Evolutionary conservation across 2,113 vertebrate species (phyloP), one percentile per base, ranked within the genome.

Genomic region (Stigmatopora nigra): DNA sequence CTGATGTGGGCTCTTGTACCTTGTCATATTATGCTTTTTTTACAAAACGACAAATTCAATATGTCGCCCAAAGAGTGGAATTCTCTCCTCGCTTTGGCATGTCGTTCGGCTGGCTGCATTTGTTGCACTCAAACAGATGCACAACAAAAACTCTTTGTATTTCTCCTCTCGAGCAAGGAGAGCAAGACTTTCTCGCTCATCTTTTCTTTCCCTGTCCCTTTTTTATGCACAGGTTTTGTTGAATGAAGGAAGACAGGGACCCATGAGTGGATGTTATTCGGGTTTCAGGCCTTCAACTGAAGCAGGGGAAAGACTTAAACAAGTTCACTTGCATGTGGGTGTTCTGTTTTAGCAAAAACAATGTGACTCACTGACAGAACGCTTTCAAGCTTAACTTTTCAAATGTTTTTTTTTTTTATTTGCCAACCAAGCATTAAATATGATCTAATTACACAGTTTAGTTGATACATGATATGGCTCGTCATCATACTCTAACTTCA

Each of bases 241-340:
- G 76, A 70, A 69, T 78, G 67, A 77, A 75, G 62, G 63, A 69
- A 78, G 75, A 68, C 64, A 56, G 25, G 45, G 72, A 78, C 45
- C 68, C 58, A 63, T 76, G 64, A 82, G 78, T 75, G 69, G 67
- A 69, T 80, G 65, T 74, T 83, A 78, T 83, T 82, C 69, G 78
- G 65, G 71, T 73, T 83, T 82, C 69, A 77, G 65, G 71, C 74
- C 67, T 77, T 69, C 49, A 53, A 8, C 60, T 38, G 76, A 49
- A 38, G 22, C 20, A 48, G 55, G 70, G 13, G 44, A 65, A 31
- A 17, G 48, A 53, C 57, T 45, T 69, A 76, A 64, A 63, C n/a
- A 47, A 52, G 49, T 47, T 70, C 64, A 72, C 47, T 31, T 53
- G 22, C 65, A 46, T 64, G 44, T 56, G n/a, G n/a, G 67, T 63